phyloP scores from a whole-genome alignment of 2,888 invertebrate species.

The Urechis unicinctus region DNA sequence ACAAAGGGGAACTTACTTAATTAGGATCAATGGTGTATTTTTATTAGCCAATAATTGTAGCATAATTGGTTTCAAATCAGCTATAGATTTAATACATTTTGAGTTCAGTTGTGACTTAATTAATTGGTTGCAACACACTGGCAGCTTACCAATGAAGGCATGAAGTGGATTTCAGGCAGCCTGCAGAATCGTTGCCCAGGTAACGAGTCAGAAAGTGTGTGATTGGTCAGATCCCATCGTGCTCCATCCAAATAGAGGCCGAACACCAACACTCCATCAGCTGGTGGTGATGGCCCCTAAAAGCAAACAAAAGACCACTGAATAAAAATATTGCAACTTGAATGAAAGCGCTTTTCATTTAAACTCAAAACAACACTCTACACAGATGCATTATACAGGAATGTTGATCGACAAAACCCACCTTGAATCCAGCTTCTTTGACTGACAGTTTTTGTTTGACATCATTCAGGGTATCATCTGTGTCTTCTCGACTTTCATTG shows the following conservation, averaged over 20 bases:
- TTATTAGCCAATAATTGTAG: no score
- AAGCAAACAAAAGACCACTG: neutral
- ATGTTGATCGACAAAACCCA: constrained; percentile 9
- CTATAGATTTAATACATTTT: no score
- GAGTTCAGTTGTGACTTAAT: no score
- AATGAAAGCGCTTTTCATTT: no score
- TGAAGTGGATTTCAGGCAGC: constrained; percentile 46
- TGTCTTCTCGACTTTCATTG: constrained; percentile 18
- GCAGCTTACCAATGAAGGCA: constrained; percentile 43
- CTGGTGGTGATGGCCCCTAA: constrained; percentile 13
- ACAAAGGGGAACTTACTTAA: no score
- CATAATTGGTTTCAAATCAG: no score
- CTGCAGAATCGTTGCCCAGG: constrained; percentile 38
- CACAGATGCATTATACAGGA: neutral
- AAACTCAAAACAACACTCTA: no score
- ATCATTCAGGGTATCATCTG: constrained; percentile 26
- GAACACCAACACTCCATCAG: constrained; percentile 45
- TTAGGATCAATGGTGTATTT: no score
- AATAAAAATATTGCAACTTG: neutral
- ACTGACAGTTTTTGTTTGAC: constrained; percentile 26
- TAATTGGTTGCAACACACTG: no score
- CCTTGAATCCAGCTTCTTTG: constrained; percentile 32
- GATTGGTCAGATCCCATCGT: constrained; percentile 32
- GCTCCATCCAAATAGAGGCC: constrained; percentile 48
- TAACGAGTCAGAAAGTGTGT: constrained; percentile 33